These are phyloP conservation scores for Dicrurus megarhynchus DNA, from an alignment of 2,113 vertebrate species.

Conservation along the genomic window DNA sequence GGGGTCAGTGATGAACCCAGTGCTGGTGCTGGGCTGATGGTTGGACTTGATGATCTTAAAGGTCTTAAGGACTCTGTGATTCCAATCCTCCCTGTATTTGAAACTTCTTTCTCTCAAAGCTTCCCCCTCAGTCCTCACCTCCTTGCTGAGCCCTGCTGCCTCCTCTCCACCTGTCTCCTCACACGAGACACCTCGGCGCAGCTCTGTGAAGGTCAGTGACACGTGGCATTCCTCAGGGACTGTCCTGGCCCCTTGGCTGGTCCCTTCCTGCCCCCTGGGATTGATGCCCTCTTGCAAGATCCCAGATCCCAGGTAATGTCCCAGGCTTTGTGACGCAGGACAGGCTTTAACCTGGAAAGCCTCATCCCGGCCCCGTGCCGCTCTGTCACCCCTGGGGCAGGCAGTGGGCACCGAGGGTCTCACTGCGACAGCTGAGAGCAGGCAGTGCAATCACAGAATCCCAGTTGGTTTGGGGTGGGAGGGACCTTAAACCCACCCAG, in stretches of 20 bases:
- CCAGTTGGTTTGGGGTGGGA: not conserved
- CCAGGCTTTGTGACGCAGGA: not conserved
- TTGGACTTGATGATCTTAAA: not conserved
- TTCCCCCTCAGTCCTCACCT: not conserved
- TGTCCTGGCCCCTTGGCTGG: not conserved
- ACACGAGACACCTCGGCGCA: rapidly evolving
- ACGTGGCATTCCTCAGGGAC: not conserved
- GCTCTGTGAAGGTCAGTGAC: not conserved
- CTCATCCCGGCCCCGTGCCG: not conserved
- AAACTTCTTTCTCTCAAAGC: not conserved
- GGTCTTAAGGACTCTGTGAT: not conserved
- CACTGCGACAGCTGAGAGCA: not conserved
- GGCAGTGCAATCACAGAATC: not conserved
- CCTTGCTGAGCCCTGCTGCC: not conserved
- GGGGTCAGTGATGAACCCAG: not conserved
- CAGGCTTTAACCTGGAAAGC: not conserved
- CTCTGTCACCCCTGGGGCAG: not conserved
- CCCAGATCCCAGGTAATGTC: not conserved
- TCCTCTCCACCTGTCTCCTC: not conserved
- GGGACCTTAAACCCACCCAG: not conserved
- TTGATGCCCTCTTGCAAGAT: not conserved
- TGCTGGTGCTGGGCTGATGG: rapidly evolving
- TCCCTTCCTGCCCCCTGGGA: not conserved
- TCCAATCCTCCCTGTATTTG: not conserved
- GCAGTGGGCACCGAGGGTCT: rapidly evolving